Conservation (phyloP, 1,140 invertebrate genomes). For the Ericerus pela region DNA sequence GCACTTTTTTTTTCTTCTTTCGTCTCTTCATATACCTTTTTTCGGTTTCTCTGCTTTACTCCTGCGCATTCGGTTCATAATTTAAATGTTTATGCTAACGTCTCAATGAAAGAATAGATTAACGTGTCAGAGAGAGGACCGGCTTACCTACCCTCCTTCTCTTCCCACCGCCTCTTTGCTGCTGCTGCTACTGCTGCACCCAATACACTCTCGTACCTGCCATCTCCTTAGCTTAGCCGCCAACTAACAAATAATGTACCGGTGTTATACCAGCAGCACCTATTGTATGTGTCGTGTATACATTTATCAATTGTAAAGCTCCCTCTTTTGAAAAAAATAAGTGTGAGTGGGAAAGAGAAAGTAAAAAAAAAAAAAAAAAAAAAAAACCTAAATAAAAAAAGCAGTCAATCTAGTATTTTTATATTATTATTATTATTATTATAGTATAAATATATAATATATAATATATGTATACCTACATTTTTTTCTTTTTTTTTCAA, state of each 20-base stretch:
- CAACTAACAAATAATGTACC: not conserved
- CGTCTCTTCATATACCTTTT: too few relatives aligned
- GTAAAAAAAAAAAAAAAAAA: too few relatives aligned
- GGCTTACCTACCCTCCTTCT: not conserved
- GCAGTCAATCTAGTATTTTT: not conserved
- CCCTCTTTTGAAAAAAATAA: too few relatives aligned
- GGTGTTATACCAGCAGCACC: slow-evolving; percentile 7
- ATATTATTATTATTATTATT: not conserved
- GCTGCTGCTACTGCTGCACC: too few relatives aligned
- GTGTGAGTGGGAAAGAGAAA: too few relatives aligned
- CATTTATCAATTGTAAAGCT: slow-evolving; percentile 9
- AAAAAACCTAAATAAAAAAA: slow-evolving; percentile 4
- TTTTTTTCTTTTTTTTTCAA: not conserved
- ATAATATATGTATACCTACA: too few relatives aligned
- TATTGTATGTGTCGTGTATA: slow-evolving; percentile 1
- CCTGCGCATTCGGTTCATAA: too few relatives aligned
- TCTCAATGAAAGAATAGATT: slow-evolving; percentile 11
- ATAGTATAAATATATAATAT: too few relatives aligned
- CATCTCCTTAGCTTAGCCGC: not conserved
- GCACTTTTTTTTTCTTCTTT: too few relatives aligned
- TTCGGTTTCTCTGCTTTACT: too few relatives aligned
- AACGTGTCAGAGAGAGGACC: slow-evolving; percentile 6
- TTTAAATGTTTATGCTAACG: slow-evolving; percentile 10
- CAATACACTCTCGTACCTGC: too few relatives aligned
- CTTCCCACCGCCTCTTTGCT: too few relatives aligned